Percentiles rank a stretch among this genome's conserved stretches.
Conservation (phyloP, 2,888 invertebrate genomes). For the Rhogogaster chlorosoma region DNA sequence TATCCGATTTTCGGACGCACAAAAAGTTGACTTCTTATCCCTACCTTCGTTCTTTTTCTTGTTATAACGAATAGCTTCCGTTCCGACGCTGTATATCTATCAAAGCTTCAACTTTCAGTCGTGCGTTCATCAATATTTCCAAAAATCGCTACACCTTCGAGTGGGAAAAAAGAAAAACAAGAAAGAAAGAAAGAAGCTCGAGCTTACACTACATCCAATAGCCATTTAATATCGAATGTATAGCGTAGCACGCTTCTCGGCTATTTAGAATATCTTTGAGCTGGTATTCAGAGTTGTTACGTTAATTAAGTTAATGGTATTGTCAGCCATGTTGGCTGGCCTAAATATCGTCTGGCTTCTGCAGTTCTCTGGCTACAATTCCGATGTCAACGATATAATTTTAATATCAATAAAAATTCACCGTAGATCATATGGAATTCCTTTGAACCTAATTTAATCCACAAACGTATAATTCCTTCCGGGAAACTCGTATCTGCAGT, state of each 20-base stretch:
- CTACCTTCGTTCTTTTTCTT: not conserved
- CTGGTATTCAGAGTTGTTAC: constrained; percentile 9
- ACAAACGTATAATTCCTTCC: not conserved
- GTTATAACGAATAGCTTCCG: not conserved
- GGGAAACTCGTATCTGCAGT: constrained; percentile 9
- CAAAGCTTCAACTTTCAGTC: no score
- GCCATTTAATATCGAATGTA: not conserved
- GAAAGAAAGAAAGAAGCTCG: not conserved
- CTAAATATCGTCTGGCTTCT: constrained; percentile 39
- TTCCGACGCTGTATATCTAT: not conserved
- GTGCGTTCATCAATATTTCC: not conserved
- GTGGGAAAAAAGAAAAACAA: not conserved
- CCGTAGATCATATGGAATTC: not conserved
- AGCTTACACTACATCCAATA: not conserved
- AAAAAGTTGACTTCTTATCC: not conserved
- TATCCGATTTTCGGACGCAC: not conserved
- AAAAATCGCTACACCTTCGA: not conserved
- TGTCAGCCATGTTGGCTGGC: constrained; percentile 34
- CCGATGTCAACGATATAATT: not conserved
- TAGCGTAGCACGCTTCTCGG: not conserved
- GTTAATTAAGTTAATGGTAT: constrained; percentile 44
- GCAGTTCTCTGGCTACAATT: constrained; percentile 27
- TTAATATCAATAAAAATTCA: not conserved
- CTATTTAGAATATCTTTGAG: constrained; percentile 26
- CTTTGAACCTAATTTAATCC: not conserved